These are phyloP conservation scores for Neomicropteryx cornuta DNA, from an alignment of 1,140 invertebrate genomes.

Conservation along the genomic window DNA sequence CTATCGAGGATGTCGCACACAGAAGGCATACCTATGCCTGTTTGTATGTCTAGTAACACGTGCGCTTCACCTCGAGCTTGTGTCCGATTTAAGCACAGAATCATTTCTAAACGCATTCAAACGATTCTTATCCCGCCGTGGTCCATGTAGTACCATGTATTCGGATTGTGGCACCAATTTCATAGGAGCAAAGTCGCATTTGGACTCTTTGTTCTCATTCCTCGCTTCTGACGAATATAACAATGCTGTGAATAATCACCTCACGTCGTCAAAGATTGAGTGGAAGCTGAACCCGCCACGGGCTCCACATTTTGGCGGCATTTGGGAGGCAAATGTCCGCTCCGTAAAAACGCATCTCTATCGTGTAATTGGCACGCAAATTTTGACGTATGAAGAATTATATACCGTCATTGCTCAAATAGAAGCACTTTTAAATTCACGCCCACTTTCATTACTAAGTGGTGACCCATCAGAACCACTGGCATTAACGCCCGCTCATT, in stretches of 20 bases:
- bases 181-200: conserved; percentile 8
- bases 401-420: conserved; percentile 19
- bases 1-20: conserved; percentile 12
- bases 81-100: conserved; percentile 19
- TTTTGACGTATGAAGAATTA: conserved; percentile 16
- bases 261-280: conserved; percentile 10
- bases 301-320: conserved; percentile 18
- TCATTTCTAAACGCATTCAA: conserved; percentile 21
- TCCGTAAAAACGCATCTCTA: conserved; percentile 16
- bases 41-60: conserved; percentile 26
- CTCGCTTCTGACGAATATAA: not conserved
- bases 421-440: conserved; percentile 22
- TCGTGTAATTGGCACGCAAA: conserved; percentile 10
- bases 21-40: conserved; percentile 24
- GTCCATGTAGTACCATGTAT: conserved; percentile 15
- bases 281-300: conserved; percentile 15
- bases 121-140: conserved; percentile 21
- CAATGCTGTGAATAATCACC: not conserved
- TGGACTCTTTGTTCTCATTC: not conserved
- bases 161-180: conserved; percentile 20
- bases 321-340: conserved; percentile 20
- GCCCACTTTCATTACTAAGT: conserved; percentile 17
- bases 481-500: conserved; percentile 22
- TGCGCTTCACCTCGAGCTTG: conserved; percentile 26
- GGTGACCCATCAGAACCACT: conserved; percentile 16